Conservation (phyloP, 1,140 invertebrate species). For the Drosophila subpulchrella region DNA sequence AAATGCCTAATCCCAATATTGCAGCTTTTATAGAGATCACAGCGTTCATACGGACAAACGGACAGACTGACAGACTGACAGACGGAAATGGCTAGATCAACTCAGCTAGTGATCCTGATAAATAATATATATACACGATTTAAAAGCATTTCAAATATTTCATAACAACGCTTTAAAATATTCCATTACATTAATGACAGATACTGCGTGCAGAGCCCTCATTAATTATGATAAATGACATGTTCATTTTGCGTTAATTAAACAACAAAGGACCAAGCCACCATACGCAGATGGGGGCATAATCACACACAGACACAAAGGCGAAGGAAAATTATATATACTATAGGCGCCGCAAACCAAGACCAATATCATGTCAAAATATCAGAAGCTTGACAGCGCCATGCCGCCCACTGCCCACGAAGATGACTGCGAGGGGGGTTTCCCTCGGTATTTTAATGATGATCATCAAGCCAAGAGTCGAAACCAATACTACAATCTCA, state of each 20-base stretch:
- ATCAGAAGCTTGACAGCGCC: slow-evolving; percentile 69
- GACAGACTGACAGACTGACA: no score
- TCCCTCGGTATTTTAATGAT: slow-evolving; percentile 55
- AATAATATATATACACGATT: no score
- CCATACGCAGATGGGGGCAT: slow-evolving; percentile 7
- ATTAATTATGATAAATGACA: slow-evolving; percentile 68
- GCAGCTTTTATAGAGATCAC: no score
- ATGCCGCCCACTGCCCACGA: slow-evolving; percentile 45
- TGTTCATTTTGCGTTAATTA: slow-evolving; percentile 32
- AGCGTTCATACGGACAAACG: no score
- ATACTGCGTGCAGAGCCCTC: slow-evolving; percentile 11
- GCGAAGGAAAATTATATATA: slow-evolving; percentile 6
- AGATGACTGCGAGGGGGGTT: slow-evolving; percentile 64
- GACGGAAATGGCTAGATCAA: no score
- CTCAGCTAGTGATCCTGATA: no score
- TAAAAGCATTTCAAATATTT: no score
- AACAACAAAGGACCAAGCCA: slow-evolving; percentile 1
- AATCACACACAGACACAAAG: slow-evolving; percentile 17
- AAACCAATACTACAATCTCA: slow-evolving; percentile 25
- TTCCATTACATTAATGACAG: slow-evolving; percentile 7
- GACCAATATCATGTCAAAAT: slow-evolving; percentile 61
- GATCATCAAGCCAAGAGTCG: slow-evolving; percentile 48
- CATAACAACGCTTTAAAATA: no score
- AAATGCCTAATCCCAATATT: no score
- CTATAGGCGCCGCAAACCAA: slow-evolving; percentile 16